phyloP scores from a whole-genome alignment of 1,140 invertebrate species.

The Atta cephalotes region DNA sequence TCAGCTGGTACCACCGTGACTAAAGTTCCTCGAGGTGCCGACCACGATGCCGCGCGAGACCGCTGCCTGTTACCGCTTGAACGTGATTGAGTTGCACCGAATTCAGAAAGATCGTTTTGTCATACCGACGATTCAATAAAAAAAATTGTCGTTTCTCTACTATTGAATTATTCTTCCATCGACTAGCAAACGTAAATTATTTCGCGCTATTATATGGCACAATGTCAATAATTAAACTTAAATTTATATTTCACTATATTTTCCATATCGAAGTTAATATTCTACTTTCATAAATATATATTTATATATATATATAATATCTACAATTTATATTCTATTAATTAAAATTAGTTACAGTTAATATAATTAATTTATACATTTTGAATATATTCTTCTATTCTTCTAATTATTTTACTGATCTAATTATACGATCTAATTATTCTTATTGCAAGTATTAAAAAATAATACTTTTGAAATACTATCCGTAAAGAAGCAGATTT shows the following conservation, averaged over 20 bases:
- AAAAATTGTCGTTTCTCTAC: neutral
- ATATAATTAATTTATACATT: no score
- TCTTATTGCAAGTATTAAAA: no score
- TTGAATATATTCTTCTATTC: neutral
- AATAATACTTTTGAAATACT: neutral
- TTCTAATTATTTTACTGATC: neutral
- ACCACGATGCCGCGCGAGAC: slow-evolving; percentile 2
- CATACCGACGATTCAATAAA: slow-evolving; percentile 15
- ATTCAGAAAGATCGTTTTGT: slow-evolving; percentile 8
- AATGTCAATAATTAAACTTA: slow-evolving; percentile 34
- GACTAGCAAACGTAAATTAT: slow-evolving; percentile 44
- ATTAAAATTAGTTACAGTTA: neutral
- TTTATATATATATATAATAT: neutral
- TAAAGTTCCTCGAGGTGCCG: slow-evolving; percentile 35
- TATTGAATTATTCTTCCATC: neutral
- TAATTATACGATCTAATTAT: neutral
- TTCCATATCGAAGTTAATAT: neutral
- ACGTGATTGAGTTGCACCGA: slow-evolving; percentile 48
- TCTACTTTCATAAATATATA: neutral
- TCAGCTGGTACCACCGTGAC: slow-evolving; percentile 60
- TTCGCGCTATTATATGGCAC: slow-evolving; percentile 43
- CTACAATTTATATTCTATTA: neutral
- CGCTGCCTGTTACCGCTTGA: neutral
- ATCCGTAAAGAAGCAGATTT: neutral
- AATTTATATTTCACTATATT: slow-evolving; percentile 12